phyloP scores from a whole-genome alignment of 2,797 vertebrate genomes.

The Avahi laniger region DNA sequence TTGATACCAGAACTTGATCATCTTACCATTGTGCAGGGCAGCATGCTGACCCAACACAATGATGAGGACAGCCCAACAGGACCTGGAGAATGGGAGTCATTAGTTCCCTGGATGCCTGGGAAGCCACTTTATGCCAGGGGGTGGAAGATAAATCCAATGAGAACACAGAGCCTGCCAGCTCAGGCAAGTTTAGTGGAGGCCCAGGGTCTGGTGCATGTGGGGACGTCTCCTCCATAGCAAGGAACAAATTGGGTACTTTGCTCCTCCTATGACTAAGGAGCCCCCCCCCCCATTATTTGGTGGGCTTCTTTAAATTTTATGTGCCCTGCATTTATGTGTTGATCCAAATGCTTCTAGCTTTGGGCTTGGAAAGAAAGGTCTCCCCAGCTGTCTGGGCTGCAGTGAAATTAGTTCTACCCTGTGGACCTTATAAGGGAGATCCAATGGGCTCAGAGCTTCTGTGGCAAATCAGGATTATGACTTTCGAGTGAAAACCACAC shows the following conservation, averaged over 20 bases:
- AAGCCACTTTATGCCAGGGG: too few relatives aligned
- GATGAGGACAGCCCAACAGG: background rate
- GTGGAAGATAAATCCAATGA: background rate
- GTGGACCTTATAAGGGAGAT: background rate
- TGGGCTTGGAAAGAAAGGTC: background rate
- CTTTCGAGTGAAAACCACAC: background rate
- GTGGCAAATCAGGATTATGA: background rate
- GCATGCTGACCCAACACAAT: background rate
- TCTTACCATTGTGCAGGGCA: background rate
- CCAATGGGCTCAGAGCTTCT: background rate
- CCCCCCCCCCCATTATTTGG: background rate
- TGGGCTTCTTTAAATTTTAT: background rate
- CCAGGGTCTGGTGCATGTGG: background rate
- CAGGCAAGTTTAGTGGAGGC: background rate
- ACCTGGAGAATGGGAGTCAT: background rate
- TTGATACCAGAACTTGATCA: background rate
- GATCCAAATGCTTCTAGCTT: background rate
- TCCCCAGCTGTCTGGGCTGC: background rate
- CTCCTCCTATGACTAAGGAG: background rate
- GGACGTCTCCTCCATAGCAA: background rate
- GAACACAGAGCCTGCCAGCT: background rate
- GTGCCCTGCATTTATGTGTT: background rate
- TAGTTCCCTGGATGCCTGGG: background rate
- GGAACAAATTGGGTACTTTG: background rate
- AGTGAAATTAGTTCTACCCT: background rate